A percentile compares a stretch with the other conserved stretches of the same genome.
Evolutionary conservation across 2,113 vertebrate species (phyloP).

Genomic region (Dipodomys ordii): DNA sequence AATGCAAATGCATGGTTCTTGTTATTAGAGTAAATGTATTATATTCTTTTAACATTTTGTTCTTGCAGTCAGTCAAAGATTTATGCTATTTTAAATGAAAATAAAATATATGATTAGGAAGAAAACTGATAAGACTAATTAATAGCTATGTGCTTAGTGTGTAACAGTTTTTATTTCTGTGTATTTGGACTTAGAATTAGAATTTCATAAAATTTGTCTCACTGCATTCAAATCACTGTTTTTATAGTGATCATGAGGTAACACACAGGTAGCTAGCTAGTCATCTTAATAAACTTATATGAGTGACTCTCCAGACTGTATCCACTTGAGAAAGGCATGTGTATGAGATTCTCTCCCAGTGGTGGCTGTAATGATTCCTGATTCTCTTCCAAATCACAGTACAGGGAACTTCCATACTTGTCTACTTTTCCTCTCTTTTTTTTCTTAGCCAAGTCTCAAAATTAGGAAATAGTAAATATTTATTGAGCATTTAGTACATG

Average conservation of each 20-base stretch:
- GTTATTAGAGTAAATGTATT: not conserved
- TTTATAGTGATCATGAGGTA: no score
- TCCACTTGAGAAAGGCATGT: not conserved
- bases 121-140: not conserved
- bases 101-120: not conserved
- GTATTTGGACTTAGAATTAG: not conserved
- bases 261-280: no score
- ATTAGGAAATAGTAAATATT: not conserved
- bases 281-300: not conserved
- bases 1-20: not conserved
- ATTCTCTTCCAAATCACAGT: not conserved
- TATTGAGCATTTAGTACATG: not conserved
- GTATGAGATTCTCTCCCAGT: not conserved
- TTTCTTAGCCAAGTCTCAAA: not conserved
- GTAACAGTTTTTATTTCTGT: not conserved
- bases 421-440: not conserved
- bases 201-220: not conserved
- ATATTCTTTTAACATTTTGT: not conserved
- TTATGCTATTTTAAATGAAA: slow-evolving; percentile 8
- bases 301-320: not conserved
- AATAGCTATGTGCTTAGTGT: not conserved
- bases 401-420: not conserved
- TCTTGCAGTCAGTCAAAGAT: not conserved
- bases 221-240: not conserved
- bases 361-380: not conserved